These are phyloP conservation scores for Alca torda DNA, from an alignment of 2,797 vertebrate genomes.

Conservation along the genomic window DNA sequence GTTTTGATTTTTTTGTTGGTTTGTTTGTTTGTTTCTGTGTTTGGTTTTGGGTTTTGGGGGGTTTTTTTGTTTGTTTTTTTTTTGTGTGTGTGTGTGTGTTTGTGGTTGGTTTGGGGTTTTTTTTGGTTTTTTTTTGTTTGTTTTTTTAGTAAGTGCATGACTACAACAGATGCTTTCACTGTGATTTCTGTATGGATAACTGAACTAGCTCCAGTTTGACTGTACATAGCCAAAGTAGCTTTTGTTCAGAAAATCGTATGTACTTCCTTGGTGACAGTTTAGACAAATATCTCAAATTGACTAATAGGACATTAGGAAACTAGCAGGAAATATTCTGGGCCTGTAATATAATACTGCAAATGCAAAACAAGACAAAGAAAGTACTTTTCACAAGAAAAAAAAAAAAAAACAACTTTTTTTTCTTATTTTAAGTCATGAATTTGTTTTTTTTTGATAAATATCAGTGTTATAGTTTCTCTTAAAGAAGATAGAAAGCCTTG, in stretches of 20 bases:
- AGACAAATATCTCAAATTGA: background rate
- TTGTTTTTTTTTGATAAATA: background rate
- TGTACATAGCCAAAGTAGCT: background rate
- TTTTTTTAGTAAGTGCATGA: background rate
- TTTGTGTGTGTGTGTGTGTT: background rate
- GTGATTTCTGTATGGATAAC: background rate
- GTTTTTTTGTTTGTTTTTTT: too few species aligned
- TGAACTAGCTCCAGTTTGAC: background rate
- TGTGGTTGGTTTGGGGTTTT: background rate
- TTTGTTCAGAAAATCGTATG: background rate
- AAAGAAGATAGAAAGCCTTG: background rate
- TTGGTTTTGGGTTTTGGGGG: background rate
- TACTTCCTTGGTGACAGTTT: background rate
- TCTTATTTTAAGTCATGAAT: background rate
- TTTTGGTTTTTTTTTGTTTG: too few species aligned
- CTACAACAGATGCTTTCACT: background rate
- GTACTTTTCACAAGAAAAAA: background rate
- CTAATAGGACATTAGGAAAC: background rate
- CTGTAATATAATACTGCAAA: background rate
- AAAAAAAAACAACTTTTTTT: rapidly evolving
- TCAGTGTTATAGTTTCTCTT: background rate
- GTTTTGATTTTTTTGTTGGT: background rate
- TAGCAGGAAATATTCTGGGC: background rate
- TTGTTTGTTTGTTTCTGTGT: background rate
- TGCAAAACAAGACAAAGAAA: background rate